A percentile compares a stretch with the other conserved stretches of the same genome.
These are phyloP conservation scores for Acanthosepion esculentum DNA, from an alignment of 2,888 invertebrate species.

Conservation along the genomic window DNA sequence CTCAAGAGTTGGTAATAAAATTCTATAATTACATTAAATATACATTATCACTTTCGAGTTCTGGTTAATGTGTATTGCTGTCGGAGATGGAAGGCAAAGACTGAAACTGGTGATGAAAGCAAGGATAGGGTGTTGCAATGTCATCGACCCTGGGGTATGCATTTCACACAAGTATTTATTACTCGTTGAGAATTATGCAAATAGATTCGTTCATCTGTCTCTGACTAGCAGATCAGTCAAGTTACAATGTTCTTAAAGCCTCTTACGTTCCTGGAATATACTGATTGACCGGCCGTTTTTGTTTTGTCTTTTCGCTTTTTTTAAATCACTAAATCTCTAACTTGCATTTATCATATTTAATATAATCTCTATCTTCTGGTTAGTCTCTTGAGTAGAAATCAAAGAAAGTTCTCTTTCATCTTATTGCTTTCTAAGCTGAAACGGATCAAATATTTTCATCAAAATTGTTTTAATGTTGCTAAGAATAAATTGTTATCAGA, in stretches of 20 bases:
- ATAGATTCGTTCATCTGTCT: background rate
- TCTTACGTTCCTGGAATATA: background rate
- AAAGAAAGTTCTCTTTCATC: too few species aligned
- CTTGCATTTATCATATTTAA: too few species aligned
- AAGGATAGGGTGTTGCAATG: background rate
- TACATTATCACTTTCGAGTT: conserved; percentile 33
- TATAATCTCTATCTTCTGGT: too few species aligned
- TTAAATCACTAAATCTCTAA: too few species aligned
- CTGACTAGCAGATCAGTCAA: background rate
- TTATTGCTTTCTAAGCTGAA: too few species aligned
- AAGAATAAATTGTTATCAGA: too few species aligned
- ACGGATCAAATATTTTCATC: too few species aligned
- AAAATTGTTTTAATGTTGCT: too few species aligned
- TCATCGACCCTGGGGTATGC: background rate
- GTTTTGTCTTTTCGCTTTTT: too few species aligned
- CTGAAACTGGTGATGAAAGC: background rate
- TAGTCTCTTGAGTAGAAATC: too few species aligned
- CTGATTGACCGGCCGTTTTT: background rate
- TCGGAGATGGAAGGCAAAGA: background rate
- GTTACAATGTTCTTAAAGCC: background rate
- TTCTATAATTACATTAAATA: conserved; percentile 10
- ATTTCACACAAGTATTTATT: background rate
- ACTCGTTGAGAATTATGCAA: background rate
- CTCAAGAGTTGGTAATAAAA: background rate
- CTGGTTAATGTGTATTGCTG: background rate